Percentiles rank a stretch among this genome's conserved stretches.
phyloP scores from a whole-genome alignment of 2,888 invertebrate genomes.

The Caenorhabditis sp. region DNA sequence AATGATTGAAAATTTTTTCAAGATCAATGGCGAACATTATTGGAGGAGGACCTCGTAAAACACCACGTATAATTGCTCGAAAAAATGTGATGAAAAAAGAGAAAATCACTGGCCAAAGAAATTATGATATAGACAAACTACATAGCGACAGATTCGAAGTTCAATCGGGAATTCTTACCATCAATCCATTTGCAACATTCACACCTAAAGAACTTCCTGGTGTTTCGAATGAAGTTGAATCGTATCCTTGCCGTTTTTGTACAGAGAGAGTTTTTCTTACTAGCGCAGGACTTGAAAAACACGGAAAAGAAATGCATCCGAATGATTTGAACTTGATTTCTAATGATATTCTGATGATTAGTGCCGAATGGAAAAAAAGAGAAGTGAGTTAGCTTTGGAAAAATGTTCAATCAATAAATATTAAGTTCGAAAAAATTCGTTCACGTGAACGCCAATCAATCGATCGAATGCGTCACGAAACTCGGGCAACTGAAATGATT shows the following conservation, averaged over 20 bases:
- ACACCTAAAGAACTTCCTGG: slow-evolving; percentile 15
- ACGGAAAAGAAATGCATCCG: slow-evolving; percentile 48
- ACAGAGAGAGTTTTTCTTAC: slow-evolving; percentile 60
- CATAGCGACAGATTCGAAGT: slow-evolving; percentile 25
- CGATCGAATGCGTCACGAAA: slow-evolving; percentile 30
- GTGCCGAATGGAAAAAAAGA: slow-evolving; percentile 56
- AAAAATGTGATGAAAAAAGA: slow-evolving; percentile 9
- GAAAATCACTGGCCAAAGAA: background rate
- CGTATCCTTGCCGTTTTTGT: slow-evolving; percentile 62
- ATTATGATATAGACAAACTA: slow-evolving; percentile 26
- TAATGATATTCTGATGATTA: slow-evolving; percentile 46
- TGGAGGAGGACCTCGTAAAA: slow-evolving; percentile 28
- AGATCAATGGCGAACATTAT: slow-evolving; percentile 27
- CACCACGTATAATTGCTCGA: slow-evolving; percentile 28
- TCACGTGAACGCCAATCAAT: slow-evolving; percentile 26
- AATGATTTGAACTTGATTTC: slow-evolving; percentile 41
- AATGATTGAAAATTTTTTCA: background rate
- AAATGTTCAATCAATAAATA: background rate
- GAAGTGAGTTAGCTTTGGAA: slow-evolving; percentile 17
- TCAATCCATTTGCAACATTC: slow-evolving; percentile 14
- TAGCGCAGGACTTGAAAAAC: slow-evolving; percentile 53
- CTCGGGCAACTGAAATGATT: slow-evolving; percentile 18
- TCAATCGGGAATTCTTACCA: slow-evolving; percentile 26
- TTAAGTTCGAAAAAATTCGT: slow-evolving; percentile 31
- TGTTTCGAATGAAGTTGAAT: slow-evolving; percentile 62